Percentiles rank a stretch among this genome's conserved stretches.
Conservation (phyloP, 2,797 vertebrate species). For the Ctenopoma multispine region DNA sequence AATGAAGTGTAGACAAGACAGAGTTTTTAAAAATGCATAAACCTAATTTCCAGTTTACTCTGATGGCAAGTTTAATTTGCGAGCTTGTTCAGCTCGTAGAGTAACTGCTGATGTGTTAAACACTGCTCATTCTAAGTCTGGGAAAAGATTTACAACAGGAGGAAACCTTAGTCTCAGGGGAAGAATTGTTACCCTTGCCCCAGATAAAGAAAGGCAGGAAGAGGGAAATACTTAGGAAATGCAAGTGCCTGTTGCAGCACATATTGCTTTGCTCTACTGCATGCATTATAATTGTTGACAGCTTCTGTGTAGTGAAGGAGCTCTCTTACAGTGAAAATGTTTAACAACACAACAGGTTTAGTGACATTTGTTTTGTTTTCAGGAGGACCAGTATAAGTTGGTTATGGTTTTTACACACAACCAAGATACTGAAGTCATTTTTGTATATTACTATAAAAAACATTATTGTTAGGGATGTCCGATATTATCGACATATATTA, state of each 20-base stretch:
- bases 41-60: slow-evolving; percentile 10
- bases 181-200: slow-evolving; percentile 64
- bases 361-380: too few species aligned
- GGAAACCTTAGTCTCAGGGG: slow-evolving; percentile 28
- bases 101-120: background rate
- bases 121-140: slow-evolving; percentile 15
- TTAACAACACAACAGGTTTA: background rate
- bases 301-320: background rate
- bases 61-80: slow-evolving; percentile 3
- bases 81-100: slow-evolving; percentile 15
- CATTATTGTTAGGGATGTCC: too few species aligned
- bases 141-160: slow-evolving; percentile 37
- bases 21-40: background rate
- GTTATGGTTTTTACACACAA: background rate
- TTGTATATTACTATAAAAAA: background rate
- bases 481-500: too few species aligned
- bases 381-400: too few species aligned
- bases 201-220: slow-evolving; percentile 56
- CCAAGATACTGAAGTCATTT: background rate
- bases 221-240: slow-evolving; percentile 23
- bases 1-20: slow-evolving; percentile 3
- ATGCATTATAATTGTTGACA: background rate
- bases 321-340: background rate
- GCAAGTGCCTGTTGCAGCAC: slow-evolving; percentile 14
- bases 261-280: background rate